These are phyloP conservation scores for Sipha flava DNA, from an alignment of 1,140 invertebrate genomes.

Conservation along the genomic window DNA sequence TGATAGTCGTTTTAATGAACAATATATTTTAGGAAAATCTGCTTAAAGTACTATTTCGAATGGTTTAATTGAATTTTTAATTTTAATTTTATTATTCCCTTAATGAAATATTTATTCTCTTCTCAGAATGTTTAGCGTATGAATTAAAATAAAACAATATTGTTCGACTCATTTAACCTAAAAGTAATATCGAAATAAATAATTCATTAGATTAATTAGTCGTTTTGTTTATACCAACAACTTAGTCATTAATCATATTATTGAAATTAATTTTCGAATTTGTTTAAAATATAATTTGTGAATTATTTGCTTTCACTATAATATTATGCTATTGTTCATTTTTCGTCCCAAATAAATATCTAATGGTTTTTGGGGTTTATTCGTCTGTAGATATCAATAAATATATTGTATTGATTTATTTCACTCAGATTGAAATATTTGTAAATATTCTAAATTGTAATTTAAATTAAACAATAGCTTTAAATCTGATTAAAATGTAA, in stretches of 20 bases:
- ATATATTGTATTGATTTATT: not conserved
- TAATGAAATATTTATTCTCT: not conserved
- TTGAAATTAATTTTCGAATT: not conserved
- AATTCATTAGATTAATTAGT: constrained; percentile 1
- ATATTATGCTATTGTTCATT: not conserved
- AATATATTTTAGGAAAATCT: not conserved
- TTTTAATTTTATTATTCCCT: not conserved
- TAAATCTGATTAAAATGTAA: constrained; percentile 19
- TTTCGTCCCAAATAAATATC: not conserved
- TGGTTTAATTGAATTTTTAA: constrained; percentile 14
- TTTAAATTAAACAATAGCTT: not conserved
- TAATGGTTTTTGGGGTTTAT: not conserved
- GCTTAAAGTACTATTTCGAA: not conserved
- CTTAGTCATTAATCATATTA: not conserved
- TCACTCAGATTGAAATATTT: not conserved
- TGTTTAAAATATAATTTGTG: not conserved
- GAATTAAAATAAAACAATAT: not conserved
- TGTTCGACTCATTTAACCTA: not conserved
- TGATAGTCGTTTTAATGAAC: not conserved
- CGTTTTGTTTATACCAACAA: not conserved
- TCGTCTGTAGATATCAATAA: not conserved
- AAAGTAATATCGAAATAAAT: not conserved
- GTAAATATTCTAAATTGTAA: constrained; percentile 5
- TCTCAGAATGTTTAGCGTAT: not conserved
- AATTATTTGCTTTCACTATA: not conserved